These are phyloP conservation scores for Corticium candelabrum DNA, from an alignment of 37 sponge, comb jelly and placozoan species.

Conservation along the genomic window DNA sequence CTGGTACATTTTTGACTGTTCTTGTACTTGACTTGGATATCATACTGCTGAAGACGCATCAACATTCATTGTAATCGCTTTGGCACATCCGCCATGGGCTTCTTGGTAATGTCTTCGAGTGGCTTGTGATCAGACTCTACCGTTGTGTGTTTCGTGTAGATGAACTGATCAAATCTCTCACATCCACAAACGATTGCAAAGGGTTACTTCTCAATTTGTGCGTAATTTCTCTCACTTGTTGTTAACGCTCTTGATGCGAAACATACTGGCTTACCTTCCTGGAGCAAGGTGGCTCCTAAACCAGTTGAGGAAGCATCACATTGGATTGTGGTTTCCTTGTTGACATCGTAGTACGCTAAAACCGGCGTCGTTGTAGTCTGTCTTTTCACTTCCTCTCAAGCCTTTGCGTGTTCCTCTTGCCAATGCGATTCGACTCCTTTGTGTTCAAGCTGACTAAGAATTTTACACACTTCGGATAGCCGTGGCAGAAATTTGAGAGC, in stretches of 20 bases:
- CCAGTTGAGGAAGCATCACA: background rate
- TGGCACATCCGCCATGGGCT: background rate
- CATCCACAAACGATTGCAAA: background rate
- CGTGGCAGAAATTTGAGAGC: background rate
- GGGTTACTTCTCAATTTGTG: slow-evolving; percentile 7
- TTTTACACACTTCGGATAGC: background rate
- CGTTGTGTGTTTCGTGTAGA: background rate
- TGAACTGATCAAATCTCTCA: slow-evolving; percentile 12
- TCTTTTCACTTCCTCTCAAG: background rate
- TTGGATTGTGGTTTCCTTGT: background rate
- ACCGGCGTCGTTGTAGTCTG: background rate
- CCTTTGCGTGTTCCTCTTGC: background rate
- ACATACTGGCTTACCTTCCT: slow-evolving; percentile 1
- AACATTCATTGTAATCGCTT: background rate
- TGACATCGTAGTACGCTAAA: background rate
- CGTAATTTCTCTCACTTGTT: background rate
- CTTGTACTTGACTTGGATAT: background rate
- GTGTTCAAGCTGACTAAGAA: background rate
- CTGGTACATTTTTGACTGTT: background rate
- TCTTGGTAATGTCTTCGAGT: background rate
- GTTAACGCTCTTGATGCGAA: background rate
- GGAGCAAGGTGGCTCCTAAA: slow-evolving; percentile 3
- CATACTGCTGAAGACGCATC: background rate
- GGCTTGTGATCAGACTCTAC: slow-evolving; percentile 24
- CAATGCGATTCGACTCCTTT: background rate